These are phyloP conservation scores for Tricholaema leucomelas DNA, from an alignment of 2,113 vertebrate genomes.

Conservation along the genomic window DNA sequence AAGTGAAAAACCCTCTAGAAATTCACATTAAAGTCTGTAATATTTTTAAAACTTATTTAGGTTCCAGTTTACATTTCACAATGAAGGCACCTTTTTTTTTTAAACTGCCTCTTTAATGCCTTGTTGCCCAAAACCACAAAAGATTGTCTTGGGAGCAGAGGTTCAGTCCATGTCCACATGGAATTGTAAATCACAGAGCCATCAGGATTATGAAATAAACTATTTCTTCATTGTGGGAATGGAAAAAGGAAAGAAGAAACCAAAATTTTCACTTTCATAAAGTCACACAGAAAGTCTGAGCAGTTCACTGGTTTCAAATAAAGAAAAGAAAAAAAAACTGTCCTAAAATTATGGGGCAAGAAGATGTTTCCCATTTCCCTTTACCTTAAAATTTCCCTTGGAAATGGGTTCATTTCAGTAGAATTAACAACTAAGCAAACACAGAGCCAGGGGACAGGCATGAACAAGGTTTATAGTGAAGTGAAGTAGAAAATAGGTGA, in stretches of 20 bases:
- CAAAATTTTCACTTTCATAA: not conserved
- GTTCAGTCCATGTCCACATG: rapidly evolving
- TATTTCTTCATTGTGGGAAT: not conserved
- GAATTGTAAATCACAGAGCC: not conserved
- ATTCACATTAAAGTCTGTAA: not conserved
- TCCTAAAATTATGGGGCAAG: not conserved
- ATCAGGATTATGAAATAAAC: not conserved
- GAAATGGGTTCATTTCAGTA: not conserved
- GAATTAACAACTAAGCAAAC: not conserved
- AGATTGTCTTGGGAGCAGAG: not conserved
- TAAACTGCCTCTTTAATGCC: not conserved
- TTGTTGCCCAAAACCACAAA: not conserved
- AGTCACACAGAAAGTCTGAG: not conserved
- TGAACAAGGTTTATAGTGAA: not conserved
- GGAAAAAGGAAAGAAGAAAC: not conserved
- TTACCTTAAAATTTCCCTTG: not conserved
- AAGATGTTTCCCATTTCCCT: not conserved
- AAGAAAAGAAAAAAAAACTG: not conserved
- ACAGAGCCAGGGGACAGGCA: not conserved
- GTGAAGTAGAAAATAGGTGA: slow-evolving; percentile 24
- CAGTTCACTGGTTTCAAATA: not conserved
- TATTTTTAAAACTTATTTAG: not conserved
- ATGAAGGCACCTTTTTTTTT: not conserved
- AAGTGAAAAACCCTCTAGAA: not conserved
- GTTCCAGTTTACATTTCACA: not conserved